A percentile compares a stretch with the other conserved stretches of the same genome.
These are phyloP conservation scores for Apamea crenata DNA, from an alignment of 2,888 invertebrate species.

Conservation along the genomic window DNA sequence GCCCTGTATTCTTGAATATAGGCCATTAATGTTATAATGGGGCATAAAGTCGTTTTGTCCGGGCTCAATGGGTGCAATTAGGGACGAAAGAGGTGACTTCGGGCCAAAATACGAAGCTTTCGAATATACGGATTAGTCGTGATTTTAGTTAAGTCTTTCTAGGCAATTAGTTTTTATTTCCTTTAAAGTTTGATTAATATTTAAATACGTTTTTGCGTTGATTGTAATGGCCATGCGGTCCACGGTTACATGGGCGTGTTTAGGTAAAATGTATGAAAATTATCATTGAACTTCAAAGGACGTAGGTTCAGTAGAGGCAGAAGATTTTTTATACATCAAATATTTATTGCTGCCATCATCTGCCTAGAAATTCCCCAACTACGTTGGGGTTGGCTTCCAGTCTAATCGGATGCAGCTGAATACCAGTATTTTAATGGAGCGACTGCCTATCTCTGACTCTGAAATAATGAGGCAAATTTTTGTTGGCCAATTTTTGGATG, in stretches of 20 bases:
- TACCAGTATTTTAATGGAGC: too few species aligned
- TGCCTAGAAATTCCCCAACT: too few species aligned
- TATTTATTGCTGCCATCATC: too few species aligned
- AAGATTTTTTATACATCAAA: neutral
- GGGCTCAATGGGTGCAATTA: conserved; percentile 76
- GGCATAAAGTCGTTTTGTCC: conserved; percentile 70
- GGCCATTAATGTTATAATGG: conserved; percentile 67
- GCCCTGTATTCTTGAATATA: conserved; percentile 63
- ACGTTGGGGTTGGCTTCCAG: too few species aligned
- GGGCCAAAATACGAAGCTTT: conserved; percentile 64
- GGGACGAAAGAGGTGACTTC: conserved; percentile 59
- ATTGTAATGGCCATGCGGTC: too few species aligned
- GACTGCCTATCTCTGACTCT: too few species aligned
- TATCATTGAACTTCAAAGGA: neutral
- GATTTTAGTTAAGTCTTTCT: conserved; percentile 39
- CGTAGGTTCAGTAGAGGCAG: too few species aligned
- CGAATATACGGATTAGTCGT: conserved; percentile 40
- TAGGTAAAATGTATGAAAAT: neutral
- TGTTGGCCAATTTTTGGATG: too few species aligned
- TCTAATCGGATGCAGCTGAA: too few species aligned
- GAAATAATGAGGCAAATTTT: too few species aligned
- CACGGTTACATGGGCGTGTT: neutral
- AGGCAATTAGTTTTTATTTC: conserved; percentile 35
- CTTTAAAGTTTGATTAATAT: conserved; percentile 24
- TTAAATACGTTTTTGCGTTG: neutral